A percentile compares a stretch with the other conserved stretches of the same genome.
These are phyloP conservation scores for Harpegnathos saltator DNA, from an alignment of 1,140 invertebrate genomes.

Conservation along the genomic window DNA sequence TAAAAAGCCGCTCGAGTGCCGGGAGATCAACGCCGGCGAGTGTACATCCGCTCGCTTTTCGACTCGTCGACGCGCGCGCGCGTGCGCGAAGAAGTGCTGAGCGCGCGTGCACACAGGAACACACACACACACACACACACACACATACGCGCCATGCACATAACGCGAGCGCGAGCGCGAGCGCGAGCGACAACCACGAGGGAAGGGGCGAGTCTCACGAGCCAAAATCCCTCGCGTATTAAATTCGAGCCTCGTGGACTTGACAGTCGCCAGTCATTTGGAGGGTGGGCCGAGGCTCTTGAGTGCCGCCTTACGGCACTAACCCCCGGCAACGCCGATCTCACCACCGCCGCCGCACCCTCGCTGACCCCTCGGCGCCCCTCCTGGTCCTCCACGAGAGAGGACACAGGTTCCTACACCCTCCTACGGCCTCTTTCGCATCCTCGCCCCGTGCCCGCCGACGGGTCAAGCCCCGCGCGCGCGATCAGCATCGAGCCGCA, in stretches of 20 bases:
- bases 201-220: conserved; percentile 9
- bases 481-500: conserved; percentile 74
- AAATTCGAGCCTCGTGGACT: conserved; percentile 49
- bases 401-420: conserved; percentile 58
- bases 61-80: no score
- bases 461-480: conserved; percentile 70
- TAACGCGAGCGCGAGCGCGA: conserved; percentile 14
- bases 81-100: no score
- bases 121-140: not conserved
- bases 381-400: conserved; percentile 32
- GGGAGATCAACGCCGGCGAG: no score
- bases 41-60: not conserved
- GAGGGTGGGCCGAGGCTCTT: conserved; percentile 63
- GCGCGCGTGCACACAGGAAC: not conserved
- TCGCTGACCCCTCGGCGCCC: conserved; percentile 1
- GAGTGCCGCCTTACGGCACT: conserved; percentile 71
- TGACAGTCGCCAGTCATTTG: conserved; percentile 50
- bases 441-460: conserved; percentile 2
- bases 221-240: conserved; percentile 43
- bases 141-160: not conserved
- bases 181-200: conserved; percentile 12
- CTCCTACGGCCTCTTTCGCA: conserved; percentile 7
- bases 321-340: conserved; percentile 63
- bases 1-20: no score
- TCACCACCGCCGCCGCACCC: not conserved